Conservation (phyloP, 1,140 invertebrate species). For the Cydia pomonella region DNA sequence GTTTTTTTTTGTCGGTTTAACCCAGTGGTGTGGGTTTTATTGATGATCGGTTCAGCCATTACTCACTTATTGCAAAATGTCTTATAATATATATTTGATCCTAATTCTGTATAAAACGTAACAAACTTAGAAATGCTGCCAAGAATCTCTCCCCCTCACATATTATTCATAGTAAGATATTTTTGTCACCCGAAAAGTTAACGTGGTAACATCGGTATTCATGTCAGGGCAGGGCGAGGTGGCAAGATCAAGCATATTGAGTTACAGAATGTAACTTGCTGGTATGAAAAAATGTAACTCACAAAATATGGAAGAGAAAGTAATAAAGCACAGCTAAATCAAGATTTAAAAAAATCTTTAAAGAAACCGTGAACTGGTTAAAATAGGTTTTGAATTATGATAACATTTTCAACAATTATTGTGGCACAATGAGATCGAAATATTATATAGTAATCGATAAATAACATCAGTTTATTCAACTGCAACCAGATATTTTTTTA, state of each 20-base stretch:
- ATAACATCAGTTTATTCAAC: too few species aligned
- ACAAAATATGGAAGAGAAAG: neutral
- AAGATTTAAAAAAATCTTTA: neutral
- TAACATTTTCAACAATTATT: too few species aligned
- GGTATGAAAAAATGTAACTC: neutral
- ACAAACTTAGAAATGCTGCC: neutral
- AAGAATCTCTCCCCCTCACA: too few species aligned
- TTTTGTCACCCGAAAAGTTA: constrained; percentile 16
- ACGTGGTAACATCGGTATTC: constrained; percentile 1
- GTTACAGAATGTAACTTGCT: constrained; percentile 1
- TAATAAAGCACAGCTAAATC: neutral
- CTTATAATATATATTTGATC: too few species aligned
- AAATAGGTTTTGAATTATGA: too few species aligned
- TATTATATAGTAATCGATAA: too few species aligned
- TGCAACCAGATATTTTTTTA: too few species aligned
- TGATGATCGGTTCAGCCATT: too few species aligned
- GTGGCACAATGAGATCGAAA: too few species aligned
- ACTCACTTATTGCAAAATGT: too few species aligned
- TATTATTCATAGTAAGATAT: neutral
- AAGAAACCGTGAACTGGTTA: neutral
- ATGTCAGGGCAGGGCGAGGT: neutral
- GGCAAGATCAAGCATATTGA: constrained; percentile 21
- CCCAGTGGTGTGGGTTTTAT: too few species aligned
- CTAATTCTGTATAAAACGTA: neutral
- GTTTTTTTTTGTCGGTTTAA: too few species aligned